A percentile compares a stretch with the other conserved stretches of the same genome.
phyloP scores from a whole-genome alignment of 2,797 vertebrate species.

The Propithecus deckenii region DNA sequence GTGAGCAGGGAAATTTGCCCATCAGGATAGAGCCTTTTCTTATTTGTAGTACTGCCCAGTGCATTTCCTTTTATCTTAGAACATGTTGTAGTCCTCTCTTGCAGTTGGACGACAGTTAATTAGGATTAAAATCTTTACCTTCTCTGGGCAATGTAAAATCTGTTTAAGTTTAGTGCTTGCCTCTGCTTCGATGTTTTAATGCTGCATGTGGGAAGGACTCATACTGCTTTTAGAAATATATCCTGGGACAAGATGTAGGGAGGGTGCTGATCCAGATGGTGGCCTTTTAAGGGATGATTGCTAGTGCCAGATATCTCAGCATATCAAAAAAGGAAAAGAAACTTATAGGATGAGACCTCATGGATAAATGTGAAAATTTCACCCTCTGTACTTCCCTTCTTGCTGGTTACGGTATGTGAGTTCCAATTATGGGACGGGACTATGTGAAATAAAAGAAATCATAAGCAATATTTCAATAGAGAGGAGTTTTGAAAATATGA shows the following conservation, averaged over 20 bases:
- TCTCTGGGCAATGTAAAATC: background rate
- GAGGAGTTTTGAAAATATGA: background rate
- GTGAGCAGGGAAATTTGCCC: background rate
- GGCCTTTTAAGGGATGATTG: background rate
- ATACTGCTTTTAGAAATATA: background rate
- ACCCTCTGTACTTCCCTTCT: background rate
- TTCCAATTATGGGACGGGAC: background rate
- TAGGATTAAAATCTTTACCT: slow-evolving; percentile 43
- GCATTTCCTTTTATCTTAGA: background rate
- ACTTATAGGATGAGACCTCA: background rate
- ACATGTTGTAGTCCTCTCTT: background rate
- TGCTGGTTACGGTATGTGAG: background rate
- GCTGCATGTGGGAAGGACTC: background rate
- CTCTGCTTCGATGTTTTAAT: background rate
- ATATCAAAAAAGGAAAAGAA: background rate
- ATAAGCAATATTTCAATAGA: background rate
- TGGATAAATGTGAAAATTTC: background rate
- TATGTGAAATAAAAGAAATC: background rate
- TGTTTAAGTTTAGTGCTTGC: background rate
- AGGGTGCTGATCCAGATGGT: background rate
- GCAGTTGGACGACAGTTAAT: background rate
- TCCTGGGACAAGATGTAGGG: background rate
- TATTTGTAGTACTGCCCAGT: background rate
- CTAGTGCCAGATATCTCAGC: background rate
- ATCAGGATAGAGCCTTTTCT: background rate